Evolutionary conservation across 2,888 invertebrate species (phyloP).

Genomic region (Xestia xanthographa): DNA sequence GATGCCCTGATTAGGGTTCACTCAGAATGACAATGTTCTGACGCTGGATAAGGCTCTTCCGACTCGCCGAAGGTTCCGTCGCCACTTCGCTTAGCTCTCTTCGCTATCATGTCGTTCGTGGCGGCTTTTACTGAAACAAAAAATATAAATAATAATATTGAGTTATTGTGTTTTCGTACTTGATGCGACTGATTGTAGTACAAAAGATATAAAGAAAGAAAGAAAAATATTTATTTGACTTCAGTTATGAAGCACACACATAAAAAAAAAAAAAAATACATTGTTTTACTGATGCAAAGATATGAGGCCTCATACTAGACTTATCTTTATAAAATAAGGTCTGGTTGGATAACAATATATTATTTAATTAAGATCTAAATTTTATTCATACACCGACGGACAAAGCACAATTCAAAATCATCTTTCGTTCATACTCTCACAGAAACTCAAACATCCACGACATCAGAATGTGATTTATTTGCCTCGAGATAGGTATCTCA

Average conservation of each 20-base stretch:
- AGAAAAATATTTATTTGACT: no score
- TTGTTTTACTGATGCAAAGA: background rate
- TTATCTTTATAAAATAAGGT: background rate
- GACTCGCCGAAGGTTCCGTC: slow-evolving; percentile 78
- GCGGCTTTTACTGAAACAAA: slow-evolving; percentile 85
- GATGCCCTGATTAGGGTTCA: slow-evolving; percentile 28
- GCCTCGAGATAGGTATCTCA: no score
- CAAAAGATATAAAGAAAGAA: background rate
- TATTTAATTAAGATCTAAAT: background rate
- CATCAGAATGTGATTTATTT: no score
- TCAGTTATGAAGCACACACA: no score
- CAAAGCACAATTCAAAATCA: background rate
- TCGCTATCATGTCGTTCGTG: slow-evolving; percentile 79
- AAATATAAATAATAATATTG: background rate
- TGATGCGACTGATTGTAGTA: background rate
- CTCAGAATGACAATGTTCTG: slow-evolving; percentile 55
- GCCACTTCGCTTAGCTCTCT: slow-evolving; percentile 79
- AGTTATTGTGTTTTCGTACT: background rate
- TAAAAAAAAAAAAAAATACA: background rate
- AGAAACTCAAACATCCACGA: no score
- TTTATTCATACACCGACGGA: background rate
- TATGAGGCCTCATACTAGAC: no score
- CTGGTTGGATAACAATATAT: background rate
- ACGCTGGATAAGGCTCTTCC: slow-evolving; percentile 77
- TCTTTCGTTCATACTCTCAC: no score